Base-by-base conservation (phyloP, 2,113 vertebrate genomes). In the Physeter macrocephalus region DNA sequence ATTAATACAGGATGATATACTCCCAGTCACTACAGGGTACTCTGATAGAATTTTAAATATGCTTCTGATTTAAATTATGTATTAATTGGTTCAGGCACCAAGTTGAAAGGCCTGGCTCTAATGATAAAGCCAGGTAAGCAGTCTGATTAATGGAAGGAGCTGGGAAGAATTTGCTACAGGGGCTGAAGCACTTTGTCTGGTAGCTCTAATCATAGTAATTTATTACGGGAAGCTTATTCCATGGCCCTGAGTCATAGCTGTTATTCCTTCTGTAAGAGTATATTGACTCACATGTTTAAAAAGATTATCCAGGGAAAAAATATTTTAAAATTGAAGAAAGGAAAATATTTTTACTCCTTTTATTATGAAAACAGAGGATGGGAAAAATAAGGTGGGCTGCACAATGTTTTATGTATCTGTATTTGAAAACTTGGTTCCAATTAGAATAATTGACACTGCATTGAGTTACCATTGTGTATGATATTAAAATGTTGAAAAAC, bases 61-160 rank as follows among this genome's bases (percentile, higher is more conserved):
- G 43, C 39, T 97, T 94, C 72, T 80, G 0, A 0, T 93, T 96
- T 95, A 96, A 92, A 93, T 92, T 92, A 71, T 43, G 12, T 94
- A 90, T 98, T 97, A 98, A 98, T 98, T 97, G 97, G 77, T 96
- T 98, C 62, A 97, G 88, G 80, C 83, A 93, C 93, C 69, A 89
- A 95, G 81, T 94, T 75, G 89, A 95, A 95, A 93, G 88, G 93
- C 95, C 95, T 97, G 96, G 62, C 96, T 43, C 80, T 94, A 93
- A 94, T 96, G 97, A 98, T 95, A 98, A 98, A 97, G 41, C 13
- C 86, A 97, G 95, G 97, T 97, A 98, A 97, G 97, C 96, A 75
- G 93, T 43, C 97, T 97, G 94, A 99, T 98, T 98, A 98, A 98
- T 98, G 97, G 94, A 92, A 96, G 78, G 72, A 97, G 66, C 84